These are phyloP conservation scores for Dicentrarchus labrax DNA, from an alignment of 2,113 vertebrate species.

Conservation along the genomic window DNA sequence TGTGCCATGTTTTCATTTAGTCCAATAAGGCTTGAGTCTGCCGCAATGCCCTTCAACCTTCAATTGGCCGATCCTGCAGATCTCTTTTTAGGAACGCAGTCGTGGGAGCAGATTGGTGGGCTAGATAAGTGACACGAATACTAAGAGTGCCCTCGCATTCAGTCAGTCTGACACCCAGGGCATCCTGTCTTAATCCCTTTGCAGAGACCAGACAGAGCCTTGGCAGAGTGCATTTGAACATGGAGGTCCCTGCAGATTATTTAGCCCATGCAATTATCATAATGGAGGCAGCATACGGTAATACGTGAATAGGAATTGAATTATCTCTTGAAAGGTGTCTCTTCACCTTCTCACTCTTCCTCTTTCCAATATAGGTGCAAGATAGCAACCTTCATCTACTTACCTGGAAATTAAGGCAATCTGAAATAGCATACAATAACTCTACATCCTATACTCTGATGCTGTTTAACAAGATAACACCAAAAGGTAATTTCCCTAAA, in stretches of 20 bases:
- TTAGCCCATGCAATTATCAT: conserved; percentile 81
- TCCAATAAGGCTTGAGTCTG: conserved; percentile 43
- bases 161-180: conserved; percentile 68
- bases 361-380: conserved; percentile 19
- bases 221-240: conserved; percentile 70
- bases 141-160: conserved; percentile 75
- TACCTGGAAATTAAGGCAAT: conserved; percentile 35
- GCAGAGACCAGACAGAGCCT: conserved; percentile 69
- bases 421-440: background rate
- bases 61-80: conserved; percentile 49
- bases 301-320: conserved; percentile 72
- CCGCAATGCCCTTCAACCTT: conserved; percentile 51
- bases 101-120: conserved; percentile 72
- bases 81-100: conserved; percentile 65
- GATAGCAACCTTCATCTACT: conserved; percentile 21
- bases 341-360: conserved; percentile 35
- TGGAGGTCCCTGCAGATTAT: conserved; percentile 76
- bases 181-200: conserved; percentile 77
- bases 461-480: conserved; percentile 2
- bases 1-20: conserved; percentile 50
- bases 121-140: conserved; percentile 76
- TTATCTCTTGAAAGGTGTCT: conserved; percentile 71
- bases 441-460: background rate
- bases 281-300: conserved; percentile 79
- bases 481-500: background rate